These are phyloP conservation scores for Darevskia mixta DNA, from an alignment of 2,797 vertebrate species.

Conservation along the genomic window DNA sequence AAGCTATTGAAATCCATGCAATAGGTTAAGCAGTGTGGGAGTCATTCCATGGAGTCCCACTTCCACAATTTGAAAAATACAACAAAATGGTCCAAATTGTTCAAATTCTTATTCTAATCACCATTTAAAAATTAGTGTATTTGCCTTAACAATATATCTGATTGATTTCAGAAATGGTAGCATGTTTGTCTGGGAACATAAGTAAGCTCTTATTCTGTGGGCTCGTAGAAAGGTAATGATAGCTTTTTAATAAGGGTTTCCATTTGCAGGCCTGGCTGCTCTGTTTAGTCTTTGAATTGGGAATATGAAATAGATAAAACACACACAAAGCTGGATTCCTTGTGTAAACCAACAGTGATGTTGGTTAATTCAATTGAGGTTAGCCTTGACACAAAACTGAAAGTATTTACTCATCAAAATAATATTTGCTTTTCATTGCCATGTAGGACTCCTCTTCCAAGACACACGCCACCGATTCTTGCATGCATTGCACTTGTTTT, in stretches of 20 bases:
- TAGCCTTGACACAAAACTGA: background rate
- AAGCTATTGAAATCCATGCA: slow-evolving; percentile 34
- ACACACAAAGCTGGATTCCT: background rate
- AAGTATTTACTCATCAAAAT: slow-evolving; percentile 3
- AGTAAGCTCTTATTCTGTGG: background rate
- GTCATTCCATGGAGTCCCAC: slow-evolving; percentile 27
- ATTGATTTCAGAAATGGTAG: background rate
- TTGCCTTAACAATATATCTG: background rate
- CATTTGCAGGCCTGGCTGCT: background rate
- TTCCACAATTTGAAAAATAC: background rate
- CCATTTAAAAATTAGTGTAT: background rate
- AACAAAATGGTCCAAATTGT: slow-evolving; percentile 9
- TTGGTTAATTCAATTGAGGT: background rate
- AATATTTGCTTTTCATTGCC: background rate
- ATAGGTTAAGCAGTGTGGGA: slow-evolving; percentile 23
- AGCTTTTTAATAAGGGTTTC: background rate
- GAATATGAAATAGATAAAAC: no score
- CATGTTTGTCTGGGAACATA: background rate
- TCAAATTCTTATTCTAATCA: slow-evolving; percentile 2
- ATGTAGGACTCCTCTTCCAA: background rate
- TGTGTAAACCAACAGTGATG: background rate
- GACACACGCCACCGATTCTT: background rate
- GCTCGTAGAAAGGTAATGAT: background rate
- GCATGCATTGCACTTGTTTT: background rate
- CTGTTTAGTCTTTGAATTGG: background rate